These are phyloP conservation scores for Geophilus truncorum DNA, from an alignment of 2,888 invertebrate species.

Conservation along the genomic window DNA sequence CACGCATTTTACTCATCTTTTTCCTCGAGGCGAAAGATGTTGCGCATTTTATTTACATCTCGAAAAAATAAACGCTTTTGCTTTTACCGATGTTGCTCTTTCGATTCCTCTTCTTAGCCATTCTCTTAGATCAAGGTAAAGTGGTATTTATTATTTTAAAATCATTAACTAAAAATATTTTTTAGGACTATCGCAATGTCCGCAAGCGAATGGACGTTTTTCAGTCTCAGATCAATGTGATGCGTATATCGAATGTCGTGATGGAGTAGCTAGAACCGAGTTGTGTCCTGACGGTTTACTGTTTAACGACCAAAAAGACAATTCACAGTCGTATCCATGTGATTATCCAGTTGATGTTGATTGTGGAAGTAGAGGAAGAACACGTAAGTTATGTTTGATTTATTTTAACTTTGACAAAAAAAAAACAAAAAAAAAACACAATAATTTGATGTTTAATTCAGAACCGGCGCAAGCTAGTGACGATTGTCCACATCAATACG, in stretches of 20 bases:
- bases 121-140: background rate
- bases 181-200: slow-evolving; percentile 54
- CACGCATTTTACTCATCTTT: background rate
- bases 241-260: slow-evolving; percentile 75
- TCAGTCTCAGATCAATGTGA: slow-evolving; percentile 82
- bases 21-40: background rate
- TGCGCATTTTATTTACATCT: background rate
- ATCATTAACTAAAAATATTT: background rate
- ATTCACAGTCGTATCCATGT: slow-evolving; percentile 61
- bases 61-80: background rate
- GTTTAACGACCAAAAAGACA: slow-evolving; percentile 62
- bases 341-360: slow-evolving; percentile 77
- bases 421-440: too few species aligned
- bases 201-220: slow-evolving; percentile 75
- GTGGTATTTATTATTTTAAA: background rate
- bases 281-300: slow-evolving; percentile 80
- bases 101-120: background rate
- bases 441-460: too few species aligned
- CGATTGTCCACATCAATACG: slow-evolving; percentile 77
- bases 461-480: slow-evolving; percentile 67
- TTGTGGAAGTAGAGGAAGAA: slow-evolving; percentile 63
- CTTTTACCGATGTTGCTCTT: background rate
- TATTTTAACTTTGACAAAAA: background rate
- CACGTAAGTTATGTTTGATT: slow-evolving; percentile 60
- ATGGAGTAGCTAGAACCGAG: slow-evolving; percentile 69